Evolutionary conservation across 2,888 invertebrate species (phyloP).

Genomic region (Xanthia togata): DNA sequence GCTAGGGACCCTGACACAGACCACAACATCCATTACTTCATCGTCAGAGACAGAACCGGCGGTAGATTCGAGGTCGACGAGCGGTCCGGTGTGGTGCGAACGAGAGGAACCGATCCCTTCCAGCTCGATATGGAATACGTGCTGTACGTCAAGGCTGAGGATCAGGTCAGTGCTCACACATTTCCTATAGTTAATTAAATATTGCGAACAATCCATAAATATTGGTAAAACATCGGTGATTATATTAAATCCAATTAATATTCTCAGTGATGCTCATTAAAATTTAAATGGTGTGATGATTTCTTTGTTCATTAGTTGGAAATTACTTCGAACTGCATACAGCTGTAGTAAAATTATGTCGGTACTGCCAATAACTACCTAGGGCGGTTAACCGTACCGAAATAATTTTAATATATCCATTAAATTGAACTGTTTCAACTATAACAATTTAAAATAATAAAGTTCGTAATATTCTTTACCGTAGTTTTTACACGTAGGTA

Average conservation of each 20-base stretch:
- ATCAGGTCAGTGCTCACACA: constrained; percentile 90
- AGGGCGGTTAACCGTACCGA: background rate
- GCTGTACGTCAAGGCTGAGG: constrained; percentile 98
- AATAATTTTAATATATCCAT: background rate
- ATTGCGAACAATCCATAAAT: constrained; percentile 11
- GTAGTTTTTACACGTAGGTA: background rate
- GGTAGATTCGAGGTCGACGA: constrained; percentile 96
- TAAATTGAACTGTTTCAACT: background rate
- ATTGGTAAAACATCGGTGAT: constrained; percentile 21
- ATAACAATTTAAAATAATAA: background rate
- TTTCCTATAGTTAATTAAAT: constrained; percentile 20
- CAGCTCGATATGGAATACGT: constrained; percentile 99
- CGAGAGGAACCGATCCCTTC: constrained; percentile 97
- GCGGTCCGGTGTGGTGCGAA: constrained; percentile 97
- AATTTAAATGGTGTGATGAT: constrained; percentile 22
- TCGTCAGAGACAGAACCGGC: constrained; percentile 96
- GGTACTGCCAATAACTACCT: background rate
- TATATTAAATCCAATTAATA: constrained; percentile 32
- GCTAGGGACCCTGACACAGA: constrained; percentile 99
- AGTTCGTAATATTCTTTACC: background rate
- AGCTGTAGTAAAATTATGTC: background rate
- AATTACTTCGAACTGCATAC: constrained; percentile 7
- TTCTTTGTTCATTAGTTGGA: constrained; percentile 9
- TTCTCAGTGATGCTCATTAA: constrained; percentile 27
- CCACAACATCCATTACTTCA: constrained; percentile 98